Percentiles rank a stretch among this genome's conserved stretches.
Evolutionary conservation across 2,113 vertebrate species (phyloP).

Genomic region (Condylura cristata): DNA sequence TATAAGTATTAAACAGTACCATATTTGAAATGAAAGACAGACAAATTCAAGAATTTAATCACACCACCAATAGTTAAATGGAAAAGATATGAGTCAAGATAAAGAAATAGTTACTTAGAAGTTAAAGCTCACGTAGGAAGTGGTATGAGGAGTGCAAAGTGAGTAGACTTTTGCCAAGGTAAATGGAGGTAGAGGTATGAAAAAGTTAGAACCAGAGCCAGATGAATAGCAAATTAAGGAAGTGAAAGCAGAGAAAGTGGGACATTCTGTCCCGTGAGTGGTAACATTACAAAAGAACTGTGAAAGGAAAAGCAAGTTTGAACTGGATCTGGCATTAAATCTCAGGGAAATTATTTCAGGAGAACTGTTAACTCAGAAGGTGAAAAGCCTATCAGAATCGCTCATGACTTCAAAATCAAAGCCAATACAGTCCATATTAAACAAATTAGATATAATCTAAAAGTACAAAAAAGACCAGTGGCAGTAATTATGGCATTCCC

Average conservation of each 20-base stretch:
- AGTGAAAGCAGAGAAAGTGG: not conserved
- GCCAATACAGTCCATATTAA: not conserved
- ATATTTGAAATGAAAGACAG: constrained; percentile 18
- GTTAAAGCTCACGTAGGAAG: not conserved
- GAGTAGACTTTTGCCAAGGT: not conserved
- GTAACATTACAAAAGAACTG: constrained; percentile 7
- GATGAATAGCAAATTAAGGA: not conserved
- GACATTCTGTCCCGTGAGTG: not conserved
- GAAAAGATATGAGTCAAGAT: not conserved
- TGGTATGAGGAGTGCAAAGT: not conserved
- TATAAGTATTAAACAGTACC: constrained; percentile 22
- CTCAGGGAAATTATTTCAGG: constrained; percentile 45
- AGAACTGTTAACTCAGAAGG: constrained; percentile 28
- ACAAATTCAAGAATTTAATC: constrained; percentile 20
- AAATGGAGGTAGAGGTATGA: not conserved
- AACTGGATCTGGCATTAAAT: constrained; percentile 44
- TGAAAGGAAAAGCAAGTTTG: not conserved
- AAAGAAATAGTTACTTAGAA: constrained; percentile 6
- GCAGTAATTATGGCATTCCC: not conserved
- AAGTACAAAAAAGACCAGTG: not conserved
- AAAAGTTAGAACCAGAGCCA: not conserved
- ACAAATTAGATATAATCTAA: not conserved
- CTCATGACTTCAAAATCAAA: constrained; percentile 30
- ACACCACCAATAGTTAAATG: not conserved
- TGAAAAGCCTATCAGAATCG: constrained; percentile 5